Base-by-base conservation (phyloP, 2,888 invertebrate genomes). In the Teleiodes luculella region DNA sequence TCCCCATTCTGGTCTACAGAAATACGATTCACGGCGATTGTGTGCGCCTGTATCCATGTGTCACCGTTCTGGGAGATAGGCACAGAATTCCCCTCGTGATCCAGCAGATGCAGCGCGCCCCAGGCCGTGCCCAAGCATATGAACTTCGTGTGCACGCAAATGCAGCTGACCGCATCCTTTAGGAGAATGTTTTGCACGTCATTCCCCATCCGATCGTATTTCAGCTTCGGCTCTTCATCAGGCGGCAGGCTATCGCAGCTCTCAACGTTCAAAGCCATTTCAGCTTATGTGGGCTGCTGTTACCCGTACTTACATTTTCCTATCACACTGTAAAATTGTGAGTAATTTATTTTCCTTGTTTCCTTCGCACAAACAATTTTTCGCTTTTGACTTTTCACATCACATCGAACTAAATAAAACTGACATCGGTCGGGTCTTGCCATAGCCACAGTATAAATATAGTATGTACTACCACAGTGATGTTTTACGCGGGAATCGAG, bases 1-100 rank as follows among this genome's bases (percentile, higher is more conserved):
- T 98, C 98, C n/a, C 98, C 99, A 70, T 95, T 95, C 20, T 92
- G 86, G 78, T 99, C 99, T 59, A 99, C 96, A 43, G 97, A 97
- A 63, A 99, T 96, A 74, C 95, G 96, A 84, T 98, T 98, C 0
- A 99, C 97, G 8, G 97, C 95, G 1, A 97, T 95, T 0, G 95
- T 92, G 72, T 98, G 98, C 28, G 94, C 92, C 66, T 93, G 93
- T 37, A 95, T 85, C 66, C 94, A 94, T 68, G 92, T 93, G 62
- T 92, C 89, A 51, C 93, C 93, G 39, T 83, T 83, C 60, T 83
- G 89, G 2, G 91, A 79, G 58, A 92, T 90, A 0, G 90, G 88
- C 14, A 93, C 92, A 0, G 88, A 91, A 79, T 98, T 97, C 0
- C 98, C 98, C 74, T 96, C 95, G 80, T 98, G 98, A 78, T 98